These are phyloP conservation scores for Trissonchulus sp. DNA, from an alignment of 2,888 invertebrate species.

Conservation along the genomic window DNA sequence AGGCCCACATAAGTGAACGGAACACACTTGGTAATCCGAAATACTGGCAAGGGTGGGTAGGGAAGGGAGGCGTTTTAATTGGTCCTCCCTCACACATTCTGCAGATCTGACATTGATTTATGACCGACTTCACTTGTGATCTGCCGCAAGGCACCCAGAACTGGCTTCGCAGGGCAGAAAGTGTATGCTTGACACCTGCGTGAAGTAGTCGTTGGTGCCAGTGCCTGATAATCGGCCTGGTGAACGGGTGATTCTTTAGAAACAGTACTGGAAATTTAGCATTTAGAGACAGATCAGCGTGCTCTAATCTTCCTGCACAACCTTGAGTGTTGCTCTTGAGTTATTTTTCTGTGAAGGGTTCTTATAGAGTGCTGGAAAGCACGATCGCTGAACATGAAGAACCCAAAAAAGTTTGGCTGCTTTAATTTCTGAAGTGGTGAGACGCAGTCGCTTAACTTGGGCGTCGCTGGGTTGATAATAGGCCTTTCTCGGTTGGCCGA, in stretches of 20 bases:
- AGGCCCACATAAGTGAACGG: constrained; percentile 42
- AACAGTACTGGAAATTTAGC: neutral
- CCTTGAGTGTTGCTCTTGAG: no score
- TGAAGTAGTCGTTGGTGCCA: constrained; percentile 1
- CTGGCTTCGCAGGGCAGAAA: neutral
- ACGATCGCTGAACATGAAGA: no score
- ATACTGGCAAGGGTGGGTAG: constrained; percentile 19
- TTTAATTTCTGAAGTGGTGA: no score
- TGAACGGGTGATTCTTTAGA: constrained; percentile 5
- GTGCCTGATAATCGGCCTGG: neutral
- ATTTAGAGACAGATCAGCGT: neutral
- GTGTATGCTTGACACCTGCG: neutral
- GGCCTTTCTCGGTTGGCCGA: no score
- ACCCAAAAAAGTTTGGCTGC: no score
- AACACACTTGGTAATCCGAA: neutral
- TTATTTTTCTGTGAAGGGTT: no score
- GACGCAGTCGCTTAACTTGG: no score
- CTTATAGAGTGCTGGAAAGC: no score
- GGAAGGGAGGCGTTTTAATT: neutral
- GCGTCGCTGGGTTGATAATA: no score
- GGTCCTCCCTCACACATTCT: neutral
- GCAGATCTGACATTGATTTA: neutral
- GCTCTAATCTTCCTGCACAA: neutral
- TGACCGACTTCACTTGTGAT: neutral
- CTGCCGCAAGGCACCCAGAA: constrained; percentile 5